Percentiles rank a stretch among this genome's conserved stretches.
Conservation (phyloP, 2,888 invertebrate species). For the Lasioglossum zephyrum region DNA sequence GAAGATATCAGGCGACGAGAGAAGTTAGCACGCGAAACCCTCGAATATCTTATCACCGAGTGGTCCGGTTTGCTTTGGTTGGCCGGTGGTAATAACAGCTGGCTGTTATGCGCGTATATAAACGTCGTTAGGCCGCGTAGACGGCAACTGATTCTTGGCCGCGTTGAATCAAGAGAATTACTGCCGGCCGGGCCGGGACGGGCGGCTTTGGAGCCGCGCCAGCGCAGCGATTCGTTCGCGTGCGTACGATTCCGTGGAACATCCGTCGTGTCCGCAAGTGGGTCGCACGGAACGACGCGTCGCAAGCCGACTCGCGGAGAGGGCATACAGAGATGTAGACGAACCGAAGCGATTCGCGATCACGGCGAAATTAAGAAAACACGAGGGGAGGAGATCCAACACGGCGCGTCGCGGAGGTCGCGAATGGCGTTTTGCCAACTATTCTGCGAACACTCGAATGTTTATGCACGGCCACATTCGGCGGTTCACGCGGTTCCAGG, state of each 20-base stretch:
- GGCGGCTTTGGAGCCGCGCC: slow-evolving; percentile 48
- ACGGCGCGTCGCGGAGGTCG: background rate
- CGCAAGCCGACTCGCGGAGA: background rate
- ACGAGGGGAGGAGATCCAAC: background rate
- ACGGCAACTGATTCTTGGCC: slow-evolving; percentile 28
- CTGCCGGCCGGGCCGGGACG: slow-evolving; percentile 4
- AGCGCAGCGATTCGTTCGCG: slow-evolving; percentile 22
- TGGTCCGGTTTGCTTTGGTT: slow-evolving; percentile 22
- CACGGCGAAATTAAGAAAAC: slow-evolving; percentile 43
- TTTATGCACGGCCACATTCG: slow-evolving; percentile 26
- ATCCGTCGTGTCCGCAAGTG: slow-evolving; percentile 45
- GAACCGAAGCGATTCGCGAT: slow-evolving; percentile 38
- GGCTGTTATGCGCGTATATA: slow-evolving; percentile 25
- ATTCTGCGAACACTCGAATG: slow-evolving; percentile 29
- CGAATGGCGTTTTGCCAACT: slow-evolving; percentile 37
- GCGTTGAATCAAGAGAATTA: slow-evolving; percentile 36
- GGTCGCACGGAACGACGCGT: slow-evolving; percentile 30
- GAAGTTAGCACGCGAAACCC: background rate
- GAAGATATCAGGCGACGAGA: background rate
- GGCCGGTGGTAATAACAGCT: slow-evolving; percentile 33
- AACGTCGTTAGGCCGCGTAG: slow-evolving; percentile 15
- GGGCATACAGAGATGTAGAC: background rate
- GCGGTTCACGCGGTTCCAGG: background rate
- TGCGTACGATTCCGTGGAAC: slow-evolving; percentile 39
- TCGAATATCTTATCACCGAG: slow-evolving; percentile 15